Conservation (phyloP, 1,140 invertebrate genomes). For the Drosophila lacteicornis region DNA sequence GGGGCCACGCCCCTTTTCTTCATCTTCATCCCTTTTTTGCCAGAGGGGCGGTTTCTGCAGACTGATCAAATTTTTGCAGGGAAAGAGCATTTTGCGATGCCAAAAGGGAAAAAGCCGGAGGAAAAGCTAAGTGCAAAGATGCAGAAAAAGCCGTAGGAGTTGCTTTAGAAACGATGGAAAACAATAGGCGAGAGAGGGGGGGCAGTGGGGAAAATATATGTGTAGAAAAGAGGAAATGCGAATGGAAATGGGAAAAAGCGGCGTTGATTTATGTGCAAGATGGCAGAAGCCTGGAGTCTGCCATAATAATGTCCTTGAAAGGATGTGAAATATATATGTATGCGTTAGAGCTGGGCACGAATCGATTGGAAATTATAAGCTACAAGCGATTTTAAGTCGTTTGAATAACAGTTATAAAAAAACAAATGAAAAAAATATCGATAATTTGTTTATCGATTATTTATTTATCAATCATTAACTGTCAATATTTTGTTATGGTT, state of each 20-base stretch:
- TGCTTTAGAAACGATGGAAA: conserved; percentile 8
- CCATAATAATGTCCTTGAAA: conserved; percentile 69
- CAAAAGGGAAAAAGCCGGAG: conserved; percentile 14
- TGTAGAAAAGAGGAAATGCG: conserved; percentile 7
- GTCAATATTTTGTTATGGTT: too few species aligned
- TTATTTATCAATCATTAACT: too few species aligned
- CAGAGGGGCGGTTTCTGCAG: conserved; percentile 1
- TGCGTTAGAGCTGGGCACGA: not conserved
- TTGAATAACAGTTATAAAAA: too few species aligned
- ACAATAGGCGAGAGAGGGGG: conserved; percentile 5
- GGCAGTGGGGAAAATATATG: not conserved
- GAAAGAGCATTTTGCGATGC: conserved; percentile 12
- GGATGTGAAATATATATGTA: conserved; percentile 18
- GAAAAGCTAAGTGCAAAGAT: conserved; percentile 23
- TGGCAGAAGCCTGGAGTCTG: conserved; percentile 15
- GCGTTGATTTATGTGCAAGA: conserved; percentile 64
- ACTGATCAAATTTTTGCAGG: conserved; percentile 20
- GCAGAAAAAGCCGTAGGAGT: conserved; percentile 33
- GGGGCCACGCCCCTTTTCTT: conserved; percentile 18
- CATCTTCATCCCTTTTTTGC: not conserved
- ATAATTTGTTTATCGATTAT: too few species aligned
- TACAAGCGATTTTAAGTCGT: not conserved
- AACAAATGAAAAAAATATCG: too few species aligned
- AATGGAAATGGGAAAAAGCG: conserved; percentile 38
- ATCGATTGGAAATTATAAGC: not conserved